Base-by-base conservation (phyloP, 2,888 invertebrate species). In the Apodemia hepburni region DNA sequence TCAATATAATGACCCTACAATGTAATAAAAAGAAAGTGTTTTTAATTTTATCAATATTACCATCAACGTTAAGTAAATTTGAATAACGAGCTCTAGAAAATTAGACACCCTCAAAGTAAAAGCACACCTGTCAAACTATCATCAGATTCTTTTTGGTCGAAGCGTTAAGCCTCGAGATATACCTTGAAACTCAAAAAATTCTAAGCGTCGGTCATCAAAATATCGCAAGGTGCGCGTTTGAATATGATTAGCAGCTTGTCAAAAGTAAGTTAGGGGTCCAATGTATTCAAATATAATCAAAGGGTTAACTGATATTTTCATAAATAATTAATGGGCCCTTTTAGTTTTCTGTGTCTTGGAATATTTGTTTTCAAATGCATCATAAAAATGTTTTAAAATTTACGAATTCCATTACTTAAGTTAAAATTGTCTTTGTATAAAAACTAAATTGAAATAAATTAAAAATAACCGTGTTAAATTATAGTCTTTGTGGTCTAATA, bases 171-270 rank as follows among this genome's bases (percentile, higher is more conserved):
- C 42, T 61, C 47, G 47, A 58, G 81, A 78, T 77, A 77, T 72
- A 80, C 79, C 82, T 76, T 76, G 77, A 78, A 81, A 76, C 76
- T 85, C 85, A 79, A 80, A 85, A 38, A 84, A 85, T 86, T 87
- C 85, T 82, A 84, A 85, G 81, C 80, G 79, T 76, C 77, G 70
- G 69, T 72, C 79, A 77, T 79, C 79, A 77, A 74, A 76, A 76
- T 79, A 82, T 78, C 80, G 88, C 91, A 91, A 91, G 91, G 91
- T 91, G 90, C 76, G 71, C 77, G 70, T 81, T 84, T 82, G 86
- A 86, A 90, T 91, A 89, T 90, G 90, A 91, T 91, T 90, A 91
- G 87, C 90, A 84, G 90, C 91, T 90, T 85, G 91, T 91, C 90
- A 91, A 85, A 89, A 87, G 75, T 84, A 81, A 84, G 80, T 87